Conservation (phyloP, 2,888 invertebrate genomes). For the Stomorhina lunata region DNA sequence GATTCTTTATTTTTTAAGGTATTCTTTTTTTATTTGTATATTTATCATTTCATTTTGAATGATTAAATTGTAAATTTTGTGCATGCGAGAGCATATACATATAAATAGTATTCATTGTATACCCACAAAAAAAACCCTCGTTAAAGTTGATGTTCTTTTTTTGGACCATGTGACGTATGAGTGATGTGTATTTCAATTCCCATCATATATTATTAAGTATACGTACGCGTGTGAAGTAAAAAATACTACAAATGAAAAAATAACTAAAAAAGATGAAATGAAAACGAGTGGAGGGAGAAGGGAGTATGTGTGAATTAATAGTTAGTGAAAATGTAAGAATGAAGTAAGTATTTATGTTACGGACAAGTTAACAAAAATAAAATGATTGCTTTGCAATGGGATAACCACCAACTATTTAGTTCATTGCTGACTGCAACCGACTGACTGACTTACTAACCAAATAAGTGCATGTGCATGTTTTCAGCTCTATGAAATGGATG, state of each 20-base stretch:
- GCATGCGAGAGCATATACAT: background rate
- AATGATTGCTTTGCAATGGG: background rate
- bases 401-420: background rate
- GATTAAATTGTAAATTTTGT: constrained; percentile 58
- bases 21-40: constrained; percentile 65
- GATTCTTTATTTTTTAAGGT: background rate
- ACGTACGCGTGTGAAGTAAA: background rate
- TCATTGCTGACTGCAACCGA: background rate
- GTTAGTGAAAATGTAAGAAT: background rate
- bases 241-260: background rate
- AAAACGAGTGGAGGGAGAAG: background rate
- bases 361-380: constrained; percentile 41
- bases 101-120: background rate
- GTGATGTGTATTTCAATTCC: constrained; percentile 64
- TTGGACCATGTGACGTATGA: constrained; percentile 60
- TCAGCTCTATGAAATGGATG: background rate
- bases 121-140: background rate
- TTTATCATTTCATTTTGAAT: constrained; percentile 66
- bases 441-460: background rate
- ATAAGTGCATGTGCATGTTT: background rate
- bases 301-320: background rate
- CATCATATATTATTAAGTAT: constrained; percentile 27
- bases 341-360: constrained; percentile 14
- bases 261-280: background rate
- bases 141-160: background rate